Percentiles rank a stretch among this genome's conserved stretches.
Conservation (phyloP, 2,888 invertebrate genomes). For the Agapostemon virescens region DNA sequence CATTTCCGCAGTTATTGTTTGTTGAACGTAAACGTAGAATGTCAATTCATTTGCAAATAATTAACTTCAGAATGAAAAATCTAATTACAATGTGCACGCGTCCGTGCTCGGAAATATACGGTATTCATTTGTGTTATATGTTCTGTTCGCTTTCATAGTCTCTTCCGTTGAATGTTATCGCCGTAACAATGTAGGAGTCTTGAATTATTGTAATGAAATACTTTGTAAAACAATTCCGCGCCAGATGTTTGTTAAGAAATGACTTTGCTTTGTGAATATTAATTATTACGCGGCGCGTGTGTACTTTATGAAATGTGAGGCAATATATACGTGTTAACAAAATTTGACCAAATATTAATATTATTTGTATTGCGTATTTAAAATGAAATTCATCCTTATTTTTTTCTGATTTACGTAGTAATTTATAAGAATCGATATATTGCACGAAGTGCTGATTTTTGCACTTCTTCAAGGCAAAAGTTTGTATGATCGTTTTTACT, state of each 20-base stretch:
- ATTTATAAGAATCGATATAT: neutral
- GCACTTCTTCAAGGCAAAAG: neutral
- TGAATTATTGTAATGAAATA: neutral
- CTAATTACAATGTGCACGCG: slow-evolving; percentile 34
- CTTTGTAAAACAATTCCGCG: neutral
- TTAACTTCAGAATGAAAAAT: slow-evolving; percentile 62
- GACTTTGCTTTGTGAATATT: neutral
- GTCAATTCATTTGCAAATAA: slow-evolving; percentile 61
- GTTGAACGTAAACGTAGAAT: slow-evolving; percentile 4
- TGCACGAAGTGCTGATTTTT: too few relatives aligned
- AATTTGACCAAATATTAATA: neutral
- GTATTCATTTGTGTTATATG: slow-evolving; percentile 36
- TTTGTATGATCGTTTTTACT: neutral
- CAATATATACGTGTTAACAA: neutral
- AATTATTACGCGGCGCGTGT: neutral
- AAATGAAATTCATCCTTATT: neutral
- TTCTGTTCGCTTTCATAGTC: slow-evolving; percentile 16
- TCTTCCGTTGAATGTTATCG: neutral
- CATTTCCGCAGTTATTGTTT: slow-evolving; percentile 52
- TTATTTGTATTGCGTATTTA: neutral
- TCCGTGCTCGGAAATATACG: slow-evolving; percentile 6
- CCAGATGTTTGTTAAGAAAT: neutral
- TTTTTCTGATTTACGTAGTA: neutral
- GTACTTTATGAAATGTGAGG: neutral
- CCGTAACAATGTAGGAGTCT: neutral